Base-by-base conservation (phyloP, 2,888 invertebrate species). In the Eristalis intricaria region DNA sequence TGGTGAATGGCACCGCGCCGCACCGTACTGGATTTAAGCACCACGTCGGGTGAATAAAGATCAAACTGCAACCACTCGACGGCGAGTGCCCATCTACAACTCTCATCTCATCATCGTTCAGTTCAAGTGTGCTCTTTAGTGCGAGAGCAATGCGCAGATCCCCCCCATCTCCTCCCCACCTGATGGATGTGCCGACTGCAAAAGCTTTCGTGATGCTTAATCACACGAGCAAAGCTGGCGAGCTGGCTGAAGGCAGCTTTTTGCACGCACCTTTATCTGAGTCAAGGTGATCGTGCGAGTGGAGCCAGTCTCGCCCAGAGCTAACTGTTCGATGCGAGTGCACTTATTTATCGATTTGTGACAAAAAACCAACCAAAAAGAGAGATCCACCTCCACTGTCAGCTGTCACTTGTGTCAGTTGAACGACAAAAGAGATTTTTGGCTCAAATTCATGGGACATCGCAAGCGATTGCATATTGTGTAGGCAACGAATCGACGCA, bases 201-300 rank as follows among this genome's bases (percentile, higher is more conserved):
- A 19, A 50, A 50, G 35, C 35, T 35, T 32, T 60, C 35, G 70
- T 26, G 68, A 63, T 63, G 76, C 61, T 60, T 60, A 60, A 66
- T 58, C 50, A 63, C 50, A 35, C 69, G 58, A n/a, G 22, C 22
- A 19, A 60, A 58, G 75, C 23, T 76, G 68, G 43, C 69, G 38
- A 38, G 26, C 56, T 26, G 58, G 58, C 70, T 43, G 66, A n/a
- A n/a, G 43, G 23, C 56, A 75, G 69, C 65, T 61, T 70, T 75
- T 58, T 75, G 61, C 75, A 84, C 84, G 84, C 84, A 86, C 77
- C 75, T 75, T 75, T 78, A 86, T 69, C 40, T 88, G 61, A 88
- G 88, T 77, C 88, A 88, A 88, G 88, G 88, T 76, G 88, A 88
- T 29, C 88, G 66, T 84, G 88, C 74, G 77, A 32, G 32, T 10